These are phyloP conservation scores for Neodiprion virginianus DNA, from an alignment of 1,140 invertebrate species.

Conservation along the genomic window DNA sequence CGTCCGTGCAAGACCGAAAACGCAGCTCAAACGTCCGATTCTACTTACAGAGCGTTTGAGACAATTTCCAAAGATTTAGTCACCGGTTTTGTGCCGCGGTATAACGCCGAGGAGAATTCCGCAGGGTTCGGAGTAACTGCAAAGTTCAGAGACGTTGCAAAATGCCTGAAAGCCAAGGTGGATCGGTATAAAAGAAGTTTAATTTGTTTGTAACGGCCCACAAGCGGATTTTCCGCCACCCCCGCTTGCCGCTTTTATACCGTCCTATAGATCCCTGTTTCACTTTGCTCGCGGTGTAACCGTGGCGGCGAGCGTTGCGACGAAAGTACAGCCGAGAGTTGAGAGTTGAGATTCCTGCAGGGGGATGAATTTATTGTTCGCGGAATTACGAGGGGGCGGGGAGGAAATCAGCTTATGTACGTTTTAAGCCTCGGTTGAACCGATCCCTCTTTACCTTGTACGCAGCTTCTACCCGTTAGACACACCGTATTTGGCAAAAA, in stretches of 20 bases:
- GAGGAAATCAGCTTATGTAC: neutral
- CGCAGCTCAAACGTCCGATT: too few relatives aligned
- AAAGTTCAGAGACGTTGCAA: too few relatives aligned
- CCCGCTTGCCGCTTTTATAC: neutral
- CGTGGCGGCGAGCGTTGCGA: neutral
- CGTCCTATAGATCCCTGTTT: neutral
- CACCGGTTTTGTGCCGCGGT: too few relatives aligned
- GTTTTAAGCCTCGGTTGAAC: neutral
- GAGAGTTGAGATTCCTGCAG: neutral
- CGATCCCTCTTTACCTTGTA: neutral
- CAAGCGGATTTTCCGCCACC: slow-evolving; percentile 1
- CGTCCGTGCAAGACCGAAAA: too few relatives aligned
- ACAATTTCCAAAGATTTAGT: too few relatives aligned
- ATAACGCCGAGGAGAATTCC: too few relatives aligned
- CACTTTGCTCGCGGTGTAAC: too few relatives aligned
- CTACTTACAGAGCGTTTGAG: too few relatives aligned
- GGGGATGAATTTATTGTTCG: neutral
- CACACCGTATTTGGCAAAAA: neutral
- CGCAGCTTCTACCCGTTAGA: neutral
- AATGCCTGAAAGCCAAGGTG: too few relatives aligned
- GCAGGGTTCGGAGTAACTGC: too few relatives aligned
- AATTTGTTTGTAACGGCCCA: slow-evolving; percentile 1
- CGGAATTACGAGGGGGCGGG: neutral
- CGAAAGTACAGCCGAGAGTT: neutral
- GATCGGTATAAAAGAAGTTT: slow-evolving; percentile 21